Evolutionary conservation across 2,797 vertebrate genomes (phyloP).

Genomic region (Amblyopsis hoosieri): DNA sequence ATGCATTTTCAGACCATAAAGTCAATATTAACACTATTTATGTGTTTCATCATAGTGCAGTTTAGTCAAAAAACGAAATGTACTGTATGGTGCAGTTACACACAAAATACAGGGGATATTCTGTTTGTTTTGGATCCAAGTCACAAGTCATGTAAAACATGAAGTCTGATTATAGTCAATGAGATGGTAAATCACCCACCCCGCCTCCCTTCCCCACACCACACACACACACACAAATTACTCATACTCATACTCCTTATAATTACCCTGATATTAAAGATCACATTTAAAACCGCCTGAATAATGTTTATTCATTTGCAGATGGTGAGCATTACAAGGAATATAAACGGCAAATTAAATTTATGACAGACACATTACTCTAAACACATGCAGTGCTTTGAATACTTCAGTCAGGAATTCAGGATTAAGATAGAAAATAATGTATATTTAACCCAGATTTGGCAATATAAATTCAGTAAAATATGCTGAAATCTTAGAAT

Average conservation of each 20-base stretch:
- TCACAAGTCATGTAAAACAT: not conserved
- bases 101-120: too few species aligned
- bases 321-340: not conserved
- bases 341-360: conserved; percentile 14
- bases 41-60: too few species aligned
- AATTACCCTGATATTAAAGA: conserved; percentile 14
- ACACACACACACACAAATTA: not conserved
- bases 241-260: not conserved
- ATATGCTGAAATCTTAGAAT: not conserved
- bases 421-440: not conserved
- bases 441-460: conserved; percentile 12
- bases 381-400: not conserved
- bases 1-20: too few species aligned
- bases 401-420: conserved; percentile 4
- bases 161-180: conserved; percentile 9
- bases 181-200: conserved; percentile 8
- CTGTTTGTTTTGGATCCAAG: too few species aligned
- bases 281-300: conserved; percentile 7
- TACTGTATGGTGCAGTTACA: too few species aligned
- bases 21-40: too few species aligned
- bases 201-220: too few species aligned
- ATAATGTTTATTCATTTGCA: conserved; percentile 16
- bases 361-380: not conserved
- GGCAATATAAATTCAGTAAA: conserved; percentile 1
- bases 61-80: too few species aligned